Percentiles rank a stretch among this genome's conserved stretches.
These are phyloP conservation scores for Harpegnathos saltator DNA, from an alignment of 1,140 invertebrate genomes.

Conservation along the genomic window DNA sequence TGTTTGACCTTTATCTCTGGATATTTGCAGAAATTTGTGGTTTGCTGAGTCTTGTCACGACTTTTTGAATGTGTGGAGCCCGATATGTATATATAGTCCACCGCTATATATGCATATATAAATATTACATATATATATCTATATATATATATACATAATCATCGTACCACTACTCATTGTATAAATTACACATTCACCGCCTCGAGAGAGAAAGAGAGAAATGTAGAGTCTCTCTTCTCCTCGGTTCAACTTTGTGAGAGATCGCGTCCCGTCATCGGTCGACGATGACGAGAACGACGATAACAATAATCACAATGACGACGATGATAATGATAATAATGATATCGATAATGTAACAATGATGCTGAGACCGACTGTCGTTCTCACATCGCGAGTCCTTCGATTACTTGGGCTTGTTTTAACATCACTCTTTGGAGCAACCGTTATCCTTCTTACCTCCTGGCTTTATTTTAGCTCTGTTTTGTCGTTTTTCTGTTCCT, in stretches of 20 bases:
- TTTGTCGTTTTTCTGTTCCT: slow-evolving; percentile 77
- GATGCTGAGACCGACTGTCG: slow-evolving; percentile 47
- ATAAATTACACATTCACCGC: slow-evolving; percentile 86
- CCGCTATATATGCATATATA: slow-evolving; percentile 67
- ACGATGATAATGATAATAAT: slow-evolving; percentile 16
- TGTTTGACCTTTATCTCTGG: slow-evolving; percentile 85
- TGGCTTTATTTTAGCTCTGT: slow-evolving; percentile 81
- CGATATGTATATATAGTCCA: slow-evolving; percentile 75
- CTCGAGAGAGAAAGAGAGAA: slow-evolving; percentile 75
- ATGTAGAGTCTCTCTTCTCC: slow-evolving; percentile 36
- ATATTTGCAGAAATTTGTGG: slow-evolving; percentile 86
- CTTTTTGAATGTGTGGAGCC: slow-evolving; percentile 85
- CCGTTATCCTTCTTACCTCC: slow-evolving; percentile 74
- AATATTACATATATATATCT: slow-evolving; percentile 69
- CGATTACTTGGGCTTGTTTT: slow-evolving; percentile 81
- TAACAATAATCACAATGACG: slow-evolving; percentile 1
- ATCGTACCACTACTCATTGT: slow-evolving; percentile 86
- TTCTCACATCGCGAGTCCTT: slow-evolving; percentile 59
- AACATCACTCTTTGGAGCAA: slow-evolving; percentile 75
- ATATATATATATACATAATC: slow-evolving; percentile 74
- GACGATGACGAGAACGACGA: slow-evolving; percentile 5
- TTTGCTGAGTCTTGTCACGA: slow-evolving; percentile 86
- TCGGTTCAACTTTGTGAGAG: slow-evolving; percentile 34
- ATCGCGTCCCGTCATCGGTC: slow-evolving; percentile 38
- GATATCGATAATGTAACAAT: slow-evolving; percentile 31